Base-by-base conservation (phyloP, 1,140 invertebrate genomes). In the Nasonia longicornis region DNA sequence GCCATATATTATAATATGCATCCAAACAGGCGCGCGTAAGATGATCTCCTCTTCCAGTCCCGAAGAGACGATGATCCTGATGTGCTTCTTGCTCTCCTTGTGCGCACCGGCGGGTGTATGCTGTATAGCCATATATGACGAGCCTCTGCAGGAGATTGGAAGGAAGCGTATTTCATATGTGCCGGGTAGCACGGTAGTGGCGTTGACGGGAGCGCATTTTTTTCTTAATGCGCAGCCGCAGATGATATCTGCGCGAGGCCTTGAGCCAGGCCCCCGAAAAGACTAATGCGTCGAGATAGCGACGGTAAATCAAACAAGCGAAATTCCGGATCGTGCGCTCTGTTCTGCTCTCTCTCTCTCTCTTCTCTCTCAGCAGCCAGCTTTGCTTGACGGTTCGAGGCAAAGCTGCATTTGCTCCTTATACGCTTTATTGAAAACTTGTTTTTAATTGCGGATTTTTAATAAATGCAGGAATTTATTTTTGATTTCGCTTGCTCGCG, bases 211-310 rank as follows among this genome's bases (percentile, higher is more conserved):
- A 73, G 52, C 29, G 22, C 66, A 70, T 78, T 78, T 78, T 77
- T 78, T 78, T 78, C 35, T 70, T 78, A 70, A 77, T 52, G 77
- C 67, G 14, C 45, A n/a, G 52, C 20, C 52, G 38, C n/a, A 38
- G 77, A 78, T 69, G 66, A 35, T 78, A 79, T 71, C 69, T 69
- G 75, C 2, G 10, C 64, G 29, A 3, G 64, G 11, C 29, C 64
- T 12, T 66, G 35, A 26, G 31, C 75, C n/a, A 31, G 75, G 29
- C 10, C 52, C 48, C 52, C 58, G 38, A 66, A 77, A 77, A 77
- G 76, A 77, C 76, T 77, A 77, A 77, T 77, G 76, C 66, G 22
- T n/a, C 42, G 42, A 77, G 66, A 77, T 77, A 77, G 26, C 35
- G 64, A 22, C 42, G 42, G 66, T 70, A 70, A 78, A 78, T 78